Evolutionary conservation across 2,797 vertebrate species (phyloP), one percentile per base, ranked within the genome.

Genomic region (Gymnodraco acuticeps): DNA sequence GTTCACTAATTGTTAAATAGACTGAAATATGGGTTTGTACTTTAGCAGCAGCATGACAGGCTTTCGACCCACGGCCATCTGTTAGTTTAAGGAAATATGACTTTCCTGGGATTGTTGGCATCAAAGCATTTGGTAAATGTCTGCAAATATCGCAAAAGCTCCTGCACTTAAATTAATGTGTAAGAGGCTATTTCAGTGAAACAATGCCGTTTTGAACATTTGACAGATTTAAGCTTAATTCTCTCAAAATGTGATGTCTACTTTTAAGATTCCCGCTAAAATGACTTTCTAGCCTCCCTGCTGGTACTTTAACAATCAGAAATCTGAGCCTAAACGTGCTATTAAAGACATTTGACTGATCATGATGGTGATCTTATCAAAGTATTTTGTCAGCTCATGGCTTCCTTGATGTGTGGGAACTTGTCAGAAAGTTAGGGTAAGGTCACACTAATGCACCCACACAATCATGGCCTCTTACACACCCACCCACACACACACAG

Each of bases 1-100:
- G 82, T 87, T 84, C 85, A 92, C 88, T 92, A 92, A 91, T 90
- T 90, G 84, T 91, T 92, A 88, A 87, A 87, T 78, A 83, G 79
- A 88, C 78, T 90, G 79, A 94, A 91, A 94, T 93, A 92, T 87
- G 82, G 85, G 70, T 73, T 90, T 89, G 85, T 84, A 78, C 74
- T 81, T 88, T 61, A 73, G 75, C 82, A 76, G 10, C 38, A 61
- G 48, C 69, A 79, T 75, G 58, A 84, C 53, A 20, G 77, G 50
- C 66, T 75, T 79, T 72, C 77, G 70, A 81, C 50, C 71, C 65
- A 41, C 15, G 6, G 43, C 69, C 78, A 85, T 82, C 67, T 86
- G 84, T 79, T 83, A 59, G 54, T 68, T 83, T 75, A 52, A 74
- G 61, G 33, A 65, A 75, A 73, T 60, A 1, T 41, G 20, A 53